These are phyloP conservation scores for Aromia moschata DNA, from an alignment of 2,888 invertebrate species.

Conservation along the genomic window DNA sequence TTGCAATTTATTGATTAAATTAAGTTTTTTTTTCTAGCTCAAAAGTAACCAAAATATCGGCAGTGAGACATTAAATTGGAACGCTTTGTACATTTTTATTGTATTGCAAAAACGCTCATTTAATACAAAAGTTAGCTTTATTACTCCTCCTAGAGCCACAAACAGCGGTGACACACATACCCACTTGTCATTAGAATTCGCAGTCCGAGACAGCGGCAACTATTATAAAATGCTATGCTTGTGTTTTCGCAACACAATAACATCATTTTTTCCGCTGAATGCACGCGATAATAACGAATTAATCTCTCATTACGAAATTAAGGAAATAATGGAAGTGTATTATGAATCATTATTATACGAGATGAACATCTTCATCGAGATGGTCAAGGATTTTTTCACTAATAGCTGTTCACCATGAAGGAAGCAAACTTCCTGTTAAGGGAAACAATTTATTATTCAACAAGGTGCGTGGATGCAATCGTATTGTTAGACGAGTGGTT, in stretches of 20 bases:
- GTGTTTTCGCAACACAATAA: constrained; percentile 14
- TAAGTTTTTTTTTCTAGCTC: no score
- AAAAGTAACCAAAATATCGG: no score
- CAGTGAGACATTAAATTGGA: no score
- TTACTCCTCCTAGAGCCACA: no score
- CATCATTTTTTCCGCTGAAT: constrained; percentile 10
- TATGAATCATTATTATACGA: constrained; percentile 24
- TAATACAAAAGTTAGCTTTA: not conserved
- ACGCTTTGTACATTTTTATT: no score
- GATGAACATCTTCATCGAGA: constrained; percentile 29
- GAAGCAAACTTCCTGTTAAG: constrained; percentile 35
- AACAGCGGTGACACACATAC: no score
- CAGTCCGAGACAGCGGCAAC: not conserved
- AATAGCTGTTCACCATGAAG: constrained; percentile 36
- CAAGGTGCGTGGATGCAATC: constrained; percentile 12
- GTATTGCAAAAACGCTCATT: no score
- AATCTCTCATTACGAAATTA: constrained; percentile 20
- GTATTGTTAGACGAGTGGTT: constrained; percentile 12
- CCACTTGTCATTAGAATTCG: no score
- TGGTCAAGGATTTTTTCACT: constrained; percentile 34
- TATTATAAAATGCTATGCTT: not conserved
- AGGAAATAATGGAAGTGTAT: constrained; percentile 25
- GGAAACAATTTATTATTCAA: constrained; percentile 17
- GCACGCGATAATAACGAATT: constrained; percentile 17
- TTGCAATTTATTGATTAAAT: no score